Conservation (phyloP, 1,140 invertebrate genomes). For the Antheraea pernyi region DNA sequence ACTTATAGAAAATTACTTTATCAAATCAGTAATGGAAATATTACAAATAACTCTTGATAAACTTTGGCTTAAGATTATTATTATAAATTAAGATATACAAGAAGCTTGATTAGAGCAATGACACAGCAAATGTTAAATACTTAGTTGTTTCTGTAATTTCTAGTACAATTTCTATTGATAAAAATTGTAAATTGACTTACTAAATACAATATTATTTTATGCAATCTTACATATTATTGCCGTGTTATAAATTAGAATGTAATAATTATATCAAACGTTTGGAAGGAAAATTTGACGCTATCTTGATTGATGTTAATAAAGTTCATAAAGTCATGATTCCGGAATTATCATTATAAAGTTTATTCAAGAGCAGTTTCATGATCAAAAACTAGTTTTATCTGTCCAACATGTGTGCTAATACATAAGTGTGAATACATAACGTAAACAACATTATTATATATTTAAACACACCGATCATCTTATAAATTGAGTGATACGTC, state of each 20-base stretch:
- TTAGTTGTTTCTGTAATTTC: no score
- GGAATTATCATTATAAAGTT: neutral
- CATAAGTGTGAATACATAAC: constrained; percentile 7
- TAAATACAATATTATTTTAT: no score
- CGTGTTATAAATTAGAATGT: neutral
- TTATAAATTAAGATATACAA: neutral
- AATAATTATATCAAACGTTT: neutral
- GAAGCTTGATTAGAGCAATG: neutral
- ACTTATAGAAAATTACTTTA: neutral
- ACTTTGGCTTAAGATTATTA: neutral
- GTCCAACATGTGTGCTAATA: constrained; percentile 5
- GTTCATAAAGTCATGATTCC: neutral
- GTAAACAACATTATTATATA: constrained; percentile 9
- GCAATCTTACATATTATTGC: neutral
- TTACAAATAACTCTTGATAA: neutral
- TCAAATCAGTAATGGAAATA: constrained; percentile 4
- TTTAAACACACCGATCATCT: neutral
- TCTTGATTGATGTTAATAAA: neutral
- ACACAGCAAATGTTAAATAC: neutral
- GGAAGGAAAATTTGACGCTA: neutral
- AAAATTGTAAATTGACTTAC: no score
- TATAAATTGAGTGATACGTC: neutral
- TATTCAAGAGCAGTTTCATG: neutral
- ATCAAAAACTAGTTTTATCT: constrained; percentile 16
- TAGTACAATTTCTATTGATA: no score